Base-by-base conservation (phyloP, 1,140 invertebrate genomes). In the Metopolophium dirhodum region DNA sequence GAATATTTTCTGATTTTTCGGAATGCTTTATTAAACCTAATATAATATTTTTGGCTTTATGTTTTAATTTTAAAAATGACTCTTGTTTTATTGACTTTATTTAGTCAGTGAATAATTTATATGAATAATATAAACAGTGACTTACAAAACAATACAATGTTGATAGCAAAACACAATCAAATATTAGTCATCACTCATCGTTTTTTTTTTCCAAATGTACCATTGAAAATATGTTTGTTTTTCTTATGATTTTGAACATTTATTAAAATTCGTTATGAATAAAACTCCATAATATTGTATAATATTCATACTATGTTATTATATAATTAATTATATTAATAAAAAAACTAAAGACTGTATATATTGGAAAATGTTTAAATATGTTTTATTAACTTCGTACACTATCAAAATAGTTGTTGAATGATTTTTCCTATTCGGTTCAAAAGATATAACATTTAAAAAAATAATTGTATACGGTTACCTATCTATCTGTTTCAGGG, bases 21-120 rank as follows among this genome's bases (percentile, higher is more conserved):
- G 82, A 83, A 83, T 83, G 82, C 82, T 83, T 83, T 83, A 83
- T 37, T 83, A n/a, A 77, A 77, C n/a, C n/a, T 77, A n/a, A 77
- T 77, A 77, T 77, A n/a, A 77, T n/a, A n/a, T 77, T 77, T 77
- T 77, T 77, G 61, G 61, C 61, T 77, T 77, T 77, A 77, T 77
- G 26, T 77, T 77, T 77, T 77, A 77, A 77, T 77, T 77, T 77
- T 77, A n/a, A 77, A 77, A 77, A 77, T 77, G 14, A n/a, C 14
- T n/a, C 30, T 77, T 77, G 11, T 77, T n/a, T 77, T 77, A 18
- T 14, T 14, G n/a, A 77, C 61, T 77, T 77, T n/a, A 77, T 77
- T 77, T 77, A n/a, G 30, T 77, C 61, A 77, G n/a, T 3, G 61
- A 77, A 77, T 77, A n/a, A 22, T 54, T 51, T 54, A 54, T 54